phyloP scores from a whole-genome alignment of 2,113 vertebrate species.

The Hystrix brachyura region DNA sequence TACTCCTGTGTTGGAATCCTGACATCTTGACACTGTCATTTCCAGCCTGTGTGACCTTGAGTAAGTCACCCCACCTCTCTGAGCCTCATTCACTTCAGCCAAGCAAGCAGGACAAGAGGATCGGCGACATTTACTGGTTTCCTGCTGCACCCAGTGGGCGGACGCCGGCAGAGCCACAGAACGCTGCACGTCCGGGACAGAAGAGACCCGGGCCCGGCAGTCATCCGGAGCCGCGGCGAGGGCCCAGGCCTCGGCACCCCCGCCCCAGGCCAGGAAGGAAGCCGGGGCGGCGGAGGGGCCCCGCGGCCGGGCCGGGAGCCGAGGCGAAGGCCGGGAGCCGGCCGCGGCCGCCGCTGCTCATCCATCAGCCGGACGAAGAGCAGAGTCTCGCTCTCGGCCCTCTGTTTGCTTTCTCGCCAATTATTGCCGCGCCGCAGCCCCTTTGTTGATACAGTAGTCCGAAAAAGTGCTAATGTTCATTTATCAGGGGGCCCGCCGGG shows the following conservation, averaged over 20 bases:
- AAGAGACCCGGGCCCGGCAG: background rate
- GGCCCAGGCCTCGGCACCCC: background rate
- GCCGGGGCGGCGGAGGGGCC: background rate
- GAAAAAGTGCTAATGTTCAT: slow-evolving; percentile 96
- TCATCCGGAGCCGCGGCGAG: background rate
- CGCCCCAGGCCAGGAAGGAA: slow-evolving; percentile 19
- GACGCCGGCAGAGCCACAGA: background rate
- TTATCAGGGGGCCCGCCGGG: slow-evolving; percentile 94
- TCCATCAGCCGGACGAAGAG: slow-evolving; percentile 93
- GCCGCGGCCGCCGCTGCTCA: slow-evolving; percentile 85
- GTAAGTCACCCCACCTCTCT: background rate
- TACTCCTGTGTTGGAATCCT: background rate
- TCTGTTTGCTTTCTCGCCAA: slow-evolving; percentile 97
- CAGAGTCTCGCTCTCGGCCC: slow-evolving; percentile 89
- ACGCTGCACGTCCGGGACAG: background rate
- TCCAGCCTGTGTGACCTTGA: background rate
- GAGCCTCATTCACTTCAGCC: background rate
- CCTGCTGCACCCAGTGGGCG: background rate
- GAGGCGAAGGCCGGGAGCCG: slow-evolving; percentile 68
- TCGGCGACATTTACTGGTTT: background rate
- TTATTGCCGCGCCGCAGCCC: slow-evolving; percentile 93
- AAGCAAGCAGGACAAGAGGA: background rate
- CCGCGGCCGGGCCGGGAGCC: slow-evolving; percentile 82
- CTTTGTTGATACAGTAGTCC: slow-evolving; percentile 95
- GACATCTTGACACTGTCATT: background rate